Conservation (phyloP, 1,140 invertebrate species). For the Harpegnathos saltator region DNA sequence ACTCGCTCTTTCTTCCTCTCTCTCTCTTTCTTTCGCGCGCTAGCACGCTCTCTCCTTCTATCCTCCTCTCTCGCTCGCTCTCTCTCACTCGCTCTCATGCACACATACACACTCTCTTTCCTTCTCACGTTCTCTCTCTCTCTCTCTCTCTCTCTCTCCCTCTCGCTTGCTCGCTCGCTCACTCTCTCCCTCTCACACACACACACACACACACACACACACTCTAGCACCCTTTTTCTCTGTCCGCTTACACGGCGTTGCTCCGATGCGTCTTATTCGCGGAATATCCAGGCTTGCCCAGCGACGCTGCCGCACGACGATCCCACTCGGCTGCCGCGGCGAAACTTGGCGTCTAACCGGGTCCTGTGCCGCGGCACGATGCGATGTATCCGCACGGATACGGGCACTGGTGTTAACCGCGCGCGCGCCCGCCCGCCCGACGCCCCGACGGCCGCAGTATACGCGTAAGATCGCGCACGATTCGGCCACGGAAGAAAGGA, state of each 20-base stretch:
- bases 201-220: conserved; percentile 5
- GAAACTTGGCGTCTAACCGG: conserved; percentile 54
- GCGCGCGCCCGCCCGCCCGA: conserved; percentile 70
- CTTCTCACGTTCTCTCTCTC: not conserved
- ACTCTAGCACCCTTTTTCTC: not conserved
- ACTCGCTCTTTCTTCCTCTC: not conserved
- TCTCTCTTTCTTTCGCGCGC: not conserved
- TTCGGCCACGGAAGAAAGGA: not conserved
- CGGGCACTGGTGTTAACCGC: conserved; percentile 62
- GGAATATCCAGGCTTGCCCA: conserved; percentile 57
- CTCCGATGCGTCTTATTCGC: conserved; percentile 36
- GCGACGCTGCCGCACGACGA: conserved; percentile 38
- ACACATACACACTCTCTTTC: not conserved
- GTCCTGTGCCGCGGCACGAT: conserved; percentile 61
- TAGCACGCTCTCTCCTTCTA: not conserved
- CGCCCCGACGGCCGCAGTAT: conserved; percentile 58
- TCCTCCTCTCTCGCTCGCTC: not conserved
- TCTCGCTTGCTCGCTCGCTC: not conserved
- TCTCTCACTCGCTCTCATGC: not conserved
- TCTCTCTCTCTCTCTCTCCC: not conserved
- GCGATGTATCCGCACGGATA: conserved; percentile 47
- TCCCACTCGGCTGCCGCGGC: conserved; percentile 56
- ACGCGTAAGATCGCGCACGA: conserved; percentile 51
- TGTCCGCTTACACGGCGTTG: conserved; percentile 50
- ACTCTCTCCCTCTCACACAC: not conserved